Percentiles rank a stretch among this genome's conserved stretches.
phyloP scores from a whole-genome alignment of 2,888 invertebrate species.

The Acleris holmiana region DNA sequence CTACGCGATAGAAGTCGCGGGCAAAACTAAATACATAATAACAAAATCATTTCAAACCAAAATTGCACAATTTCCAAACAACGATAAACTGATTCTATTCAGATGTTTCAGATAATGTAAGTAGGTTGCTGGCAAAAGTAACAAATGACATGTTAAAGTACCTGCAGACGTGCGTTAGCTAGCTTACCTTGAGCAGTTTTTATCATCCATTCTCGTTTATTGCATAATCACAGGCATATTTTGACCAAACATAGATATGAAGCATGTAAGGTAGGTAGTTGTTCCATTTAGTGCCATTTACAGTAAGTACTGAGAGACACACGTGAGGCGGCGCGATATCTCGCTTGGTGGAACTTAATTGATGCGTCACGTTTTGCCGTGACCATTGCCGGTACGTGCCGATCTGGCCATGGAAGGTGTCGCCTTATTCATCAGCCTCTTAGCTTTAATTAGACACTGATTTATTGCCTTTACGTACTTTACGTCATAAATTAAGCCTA shows the following conservation, averaged over 20 bases:
- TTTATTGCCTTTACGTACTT: too few relatives aligned
- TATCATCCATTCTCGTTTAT: conserved; percentile 2
- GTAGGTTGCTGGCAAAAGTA: too few relatives aligned
- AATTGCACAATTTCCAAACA: too few relatives aligned
- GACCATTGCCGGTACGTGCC: conserved; percentile 43
- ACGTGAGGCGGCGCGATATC: conserved; percentile 15
- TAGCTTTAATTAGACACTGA: conserved; percentile 1
- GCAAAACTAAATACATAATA: too few relatives aligned
- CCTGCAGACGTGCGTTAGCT: too few relatives aligned
- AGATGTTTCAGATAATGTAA: too few relatives aligned
- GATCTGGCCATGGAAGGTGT: conserved; percentile 45
- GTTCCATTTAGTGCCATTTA: conserved; percentile 7
- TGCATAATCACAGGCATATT: conserved; percentile 10
- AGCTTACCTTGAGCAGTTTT: neutral
- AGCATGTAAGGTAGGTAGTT: neutral
- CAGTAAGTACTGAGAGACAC: conserved; percentile 6
- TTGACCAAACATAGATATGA: conserved; percentile 4
- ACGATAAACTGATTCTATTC: too few relatives aligned
- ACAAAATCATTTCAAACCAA: too few relatives aligned
- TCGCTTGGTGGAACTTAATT: conserved; percentile 41
- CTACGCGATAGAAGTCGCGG: too few relatives aligned
- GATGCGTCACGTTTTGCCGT: conserved; percentile 50
- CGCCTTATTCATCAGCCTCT: conserved; percentile 10
- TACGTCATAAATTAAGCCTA: too few relatives aligned
- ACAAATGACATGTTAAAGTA: too few relatives aligned